These are phyloP conservation scores for Nephrocerus scutellatus DNA, from an alignment of 2,888 invertebrate genomes.

Conservation along the genomic window DNA sequence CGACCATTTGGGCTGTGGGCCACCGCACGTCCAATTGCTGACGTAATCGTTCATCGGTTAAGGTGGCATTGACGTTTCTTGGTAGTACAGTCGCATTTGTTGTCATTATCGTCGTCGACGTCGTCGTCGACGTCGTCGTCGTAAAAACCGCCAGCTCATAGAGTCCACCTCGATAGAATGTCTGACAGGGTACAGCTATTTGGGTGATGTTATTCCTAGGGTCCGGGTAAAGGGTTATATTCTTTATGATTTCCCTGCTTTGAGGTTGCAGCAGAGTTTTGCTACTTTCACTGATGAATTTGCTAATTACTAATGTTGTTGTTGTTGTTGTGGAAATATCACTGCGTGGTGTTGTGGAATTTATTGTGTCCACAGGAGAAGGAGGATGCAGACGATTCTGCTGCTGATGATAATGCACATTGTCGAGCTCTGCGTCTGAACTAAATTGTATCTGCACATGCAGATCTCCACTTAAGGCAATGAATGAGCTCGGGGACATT, in stretches of 20 bases:
- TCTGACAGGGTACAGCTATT: constrained; percentile 42
- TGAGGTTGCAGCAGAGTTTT: constrained; percentile 28
- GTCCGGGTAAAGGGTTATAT: constrained; percentile 42
- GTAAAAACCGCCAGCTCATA: constrained; percentile 43
- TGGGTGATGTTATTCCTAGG: constrained; percentile 42
- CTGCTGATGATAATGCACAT: too few species aligned
- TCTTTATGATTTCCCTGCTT: constrained; percentile 40
- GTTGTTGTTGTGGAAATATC: constrained; percentile 38
- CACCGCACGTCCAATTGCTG: constrained; percentile 69
- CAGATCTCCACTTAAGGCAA: constrained; percentile 72
- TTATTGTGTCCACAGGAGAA: too few species aligned
- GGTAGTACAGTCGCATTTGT: constrained; percentile 38
- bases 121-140: constrained; percentile 32
- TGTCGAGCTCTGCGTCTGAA: constrained; percentile 19
- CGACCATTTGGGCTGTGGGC: constrained; percentile 66
- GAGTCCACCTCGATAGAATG: constrained; percentile 38
- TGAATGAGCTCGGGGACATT: constrained; percentile 67
- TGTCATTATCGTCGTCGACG: constrained; percentile 23
- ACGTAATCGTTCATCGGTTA: constrained; percentile 38
- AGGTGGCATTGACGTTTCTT: constrained; percentile 12
- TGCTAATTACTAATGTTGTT: constrained; percentile 43
- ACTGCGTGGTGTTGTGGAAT: constrained; percentile 7
- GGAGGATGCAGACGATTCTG: too few species aligned
- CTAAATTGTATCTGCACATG: constrained; percentile 58
- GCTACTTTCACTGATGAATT: constrained; percentile 30